Evolutionary conservation across 2,797 vertebrate species (phyloP).

Genomic region (Enteromius paludinosus): DNA sequence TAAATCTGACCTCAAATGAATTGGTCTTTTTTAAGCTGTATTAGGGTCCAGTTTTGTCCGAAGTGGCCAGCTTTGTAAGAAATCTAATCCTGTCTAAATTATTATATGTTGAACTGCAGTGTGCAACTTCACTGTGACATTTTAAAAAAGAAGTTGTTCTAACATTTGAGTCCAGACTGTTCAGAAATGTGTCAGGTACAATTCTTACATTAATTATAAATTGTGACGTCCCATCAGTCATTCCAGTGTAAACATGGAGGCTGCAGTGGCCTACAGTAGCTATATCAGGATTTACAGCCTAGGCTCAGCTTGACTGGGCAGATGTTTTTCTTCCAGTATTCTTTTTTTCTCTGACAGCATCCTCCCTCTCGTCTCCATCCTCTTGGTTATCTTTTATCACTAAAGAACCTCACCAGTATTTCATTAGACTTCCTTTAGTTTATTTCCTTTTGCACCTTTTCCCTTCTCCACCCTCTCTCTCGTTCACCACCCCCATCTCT

Average conservation of each 20-base stretch:
- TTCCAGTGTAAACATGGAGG: background rate
- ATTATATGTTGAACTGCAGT: too few relatives aligned
- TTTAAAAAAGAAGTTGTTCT: background rate
- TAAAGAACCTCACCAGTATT: constrained; percentile 17
- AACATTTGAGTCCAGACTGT: background rate
- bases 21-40: background rate
- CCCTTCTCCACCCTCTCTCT: background rate
- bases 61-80: background rate
- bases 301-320: constrained; percentile 1
- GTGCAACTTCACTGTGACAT: background rate
- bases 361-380: constrained; percentile 1
- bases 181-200: background rate
- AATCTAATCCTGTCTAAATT: background rate
- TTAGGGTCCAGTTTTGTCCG: background rate
- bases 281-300: constrained; percentile 31
- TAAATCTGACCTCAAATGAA: too few relatives aligned
- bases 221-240: background rate
- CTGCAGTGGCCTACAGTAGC: background rate
- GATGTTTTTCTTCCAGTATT: background rate
- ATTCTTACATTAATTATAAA: background rate
- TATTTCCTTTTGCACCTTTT: background rate
- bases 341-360: background rate
- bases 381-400: constrained; percentile 12
- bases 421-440: constrained; percentile 2
- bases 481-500: constrained; percentile 27